Evolutionary conservation across 2,113 vertebrate genomes (phyloP).

Genomic region (Odobenus rosmarus): DNA sequence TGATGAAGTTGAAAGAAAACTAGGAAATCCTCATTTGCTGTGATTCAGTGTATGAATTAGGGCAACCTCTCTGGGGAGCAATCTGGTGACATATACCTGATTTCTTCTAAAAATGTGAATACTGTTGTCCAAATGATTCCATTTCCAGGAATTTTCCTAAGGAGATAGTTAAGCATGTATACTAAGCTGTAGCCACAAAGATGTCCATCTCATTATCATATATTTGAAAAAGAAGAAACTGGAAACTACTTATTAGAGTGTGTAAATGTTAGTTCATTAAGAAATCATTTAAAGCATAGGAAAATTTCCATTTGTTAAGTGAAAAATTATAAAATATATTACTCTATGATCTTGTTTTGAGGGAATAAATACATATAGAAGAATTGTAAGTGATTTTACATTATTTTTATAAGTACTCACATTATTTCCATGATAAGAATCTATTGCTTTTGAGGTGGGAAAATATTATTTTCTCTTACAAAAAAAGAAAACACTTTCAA

Average conservation of each 20-base stretch:
- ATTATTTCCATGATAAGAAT: background rate
- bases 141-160: background rate
- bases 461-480: background rate
- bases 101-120: background rate
- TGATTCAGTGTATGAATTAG: rapidly evolving
- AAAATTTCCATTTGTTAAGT: background rate
- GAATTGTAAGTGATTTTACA: background rate
- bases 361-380: rapidly evolving
- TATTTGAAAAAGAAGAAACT: background rate
- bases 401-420: background rate
- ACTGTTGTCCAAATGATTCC: background rate
- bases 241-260: background rate
- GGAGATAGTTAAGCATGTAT: background rate
- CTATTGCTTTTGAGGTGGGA: background rate
- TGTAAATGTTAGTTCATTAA: background rate
- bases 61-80: background rate
- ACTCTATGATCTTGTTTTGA: background rate
- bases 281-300: background rate
- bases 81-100: rapidly evolving
- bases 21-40: rapidly evolving
- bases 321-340: background rate
- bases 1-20: background rate
- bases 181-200: background rate
- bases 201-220: background rate
- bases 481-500: background rate